A percentile compares a stretch with the other conserved stretches of the same genome.
Evolutionary conservation across 2,888 invertebrate species (phyloP).

Genomic region (Germaria angustata): DNA sequence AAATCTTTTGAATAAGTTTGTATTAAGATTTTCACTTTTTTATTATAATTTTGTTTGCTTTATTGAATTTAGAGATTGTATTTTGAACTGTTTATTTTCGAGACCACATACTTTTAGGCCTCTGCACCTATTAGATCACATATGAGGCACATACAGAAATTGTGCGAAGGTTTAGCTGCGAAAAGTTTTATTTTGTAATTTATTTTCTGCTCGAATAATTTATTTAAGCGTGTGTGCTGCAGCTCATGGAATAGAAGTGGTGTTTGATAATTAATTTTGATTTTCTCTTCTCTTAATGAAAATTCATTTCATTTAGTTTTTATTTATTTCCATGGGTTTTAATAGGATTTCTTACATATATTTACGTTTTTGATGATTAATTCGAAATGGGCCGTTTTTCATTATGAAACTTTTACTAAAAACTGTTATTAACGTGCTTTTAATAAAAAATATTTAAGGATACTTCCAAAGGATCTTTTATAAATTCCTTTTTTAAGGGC

Average conservation of each 20-base stretch:
- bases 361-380: too few species aligned
- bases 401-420: too few species aligned
- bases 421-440: too few species aligned
- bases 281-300: slow-evolving; percentile 9
- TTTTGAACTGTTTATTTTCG: too few species aligned
- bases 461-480: too few species aligned
- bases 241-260: slow-evolving; percentile 3
- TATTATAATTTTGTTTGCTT: too few species aligned
- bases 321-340: slow-evolving; percentile 7
- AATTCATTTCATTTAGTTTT: slow-evolving; percentile 17
- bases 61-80: too few species aligned
- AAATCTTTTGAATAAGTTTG: too few species aligned
- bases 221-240: slow-evolving; percentile 37
- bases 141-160: background rate
- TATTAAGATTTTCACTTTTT: background rate
- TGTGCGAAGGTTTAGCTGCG: slow-evolving; percentile 23
- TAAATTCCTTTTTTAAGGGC: too few species aligned
- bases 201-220: slow-evolving; percentile 56
- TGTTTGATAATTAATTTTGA: slow-evolving; percentile 44
- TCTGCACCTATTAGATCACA: slow-evolving; percentile 21
- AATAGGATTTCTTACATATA: background rate
- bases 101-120: background rate
- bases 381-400: too few species aligned
- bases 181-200: slow-evolving; percentile 32
- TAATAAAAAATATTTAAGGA: too few species aligned